Percentiles rank a stretch among this genome's conserved stretches.
phyloP scores from a whole-genome alignment of 1,140 invertebrate species.

The Latrodectus geometricus region DNA sequence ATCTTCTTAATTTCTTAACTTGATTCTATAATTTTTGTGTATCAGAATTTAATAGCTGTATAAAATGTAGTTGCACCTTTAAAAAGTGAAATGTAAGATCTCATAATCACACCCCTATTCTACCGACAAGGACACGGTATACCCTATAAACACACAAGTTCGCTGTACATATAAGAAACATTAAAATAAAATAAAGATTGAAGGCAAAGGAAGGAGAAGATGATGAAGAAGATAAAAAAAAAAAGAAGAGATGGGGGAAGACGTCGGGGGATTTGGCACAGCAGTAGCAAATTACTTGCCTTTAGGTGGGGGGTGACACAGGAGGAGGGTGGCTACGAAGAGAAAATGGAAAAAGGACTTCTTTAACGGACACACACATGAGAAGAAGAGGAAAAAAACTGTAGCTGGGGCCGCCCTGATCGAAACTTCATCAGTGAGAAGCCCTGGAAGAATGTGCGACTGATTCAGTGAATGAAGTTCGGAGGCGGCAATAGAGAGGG shows the following conservation, averaged over 20 bases:
- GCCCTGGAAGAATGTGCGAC: constrained; percentile 44
- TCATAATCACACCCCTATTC: not conserved
- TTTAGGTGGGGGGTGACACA: constrained; percentile 27
- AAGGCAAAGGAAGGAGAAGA: not conserved
- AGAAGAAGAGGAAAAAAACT: constrained; percentile 16
- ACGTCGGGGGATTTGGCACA: constrained; percentile 48
- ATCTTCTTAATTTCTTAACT: too few species aligned
- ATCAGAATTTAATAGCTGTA: not conserved
- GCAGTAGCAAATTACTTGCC: constrained; percentile 61
- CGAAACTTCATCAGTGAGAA: constrained; percentile 56
- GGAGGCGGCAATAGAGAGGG: not conserved
- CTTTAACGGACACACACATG: constrained; percentile 49
- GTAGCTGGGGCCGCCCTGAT: constrained; percentile 18
- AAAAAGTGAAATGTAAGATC: not conserved
- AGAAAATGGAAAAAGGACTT: constrained; percentile 60
- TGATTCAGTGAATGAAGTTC: constrained; percentile 44
- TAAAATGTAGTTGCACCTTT: not conserved
- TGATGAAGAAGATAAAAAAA: constrained; percentile 35
- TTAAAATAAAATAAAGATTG: constrained; percentile 49
- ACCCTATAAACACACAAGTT: constrained; percentile 38
- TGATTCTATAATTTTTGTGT: not conserved
- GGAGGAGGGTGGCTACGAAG: constrained; percentile 8
- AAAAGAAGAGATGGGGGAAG: not conserved
- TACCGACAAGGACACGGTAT: not conserved
- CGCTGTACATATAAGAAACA: constrained; percentile 29